A percentile compares a stretch with the other conserved stretches of the same genome.
Conservation (phyloP, 1,140 invertebrate genomes). For the Drosophila rhopaloa region DNA sequence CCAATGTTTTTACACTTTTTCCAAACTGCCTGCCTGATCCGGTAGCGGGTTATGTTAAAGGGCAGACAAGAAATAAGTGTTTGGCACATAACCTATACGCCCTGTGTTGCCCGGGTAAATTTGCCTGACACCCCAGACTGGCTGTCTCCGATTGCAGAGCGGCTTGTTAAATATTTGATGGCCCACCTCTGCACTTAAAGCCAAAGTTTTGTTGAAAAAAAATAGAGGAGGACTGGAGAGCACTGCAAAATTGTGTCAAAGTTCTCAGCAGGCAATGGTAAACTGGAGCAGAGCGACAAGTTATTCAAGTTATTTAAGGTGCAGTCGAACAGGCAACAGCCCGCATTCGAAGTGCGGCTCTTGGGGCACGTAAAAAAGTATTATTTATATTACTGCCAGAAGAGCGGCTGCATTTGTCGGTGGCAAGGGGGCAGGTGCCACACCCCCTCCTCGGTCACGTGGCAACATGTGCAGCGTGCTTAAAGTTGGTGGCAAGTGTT, state of each 20-base stretch:
- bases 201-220: constrained; percentile 26
- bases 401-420: constrained; percentile 45
- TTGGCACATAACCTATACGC: constrained; percentile 21
- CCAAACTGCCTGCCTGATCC: not conserved
- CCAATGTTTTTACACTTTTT: constrained; percentile 3
- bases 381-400: constrained; percentile 61
- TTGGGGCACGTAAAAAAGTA: constrained; percentile 53
- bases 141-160: constrained; percentile 34
- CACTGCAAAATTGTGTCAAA: constrained; percentile 41
- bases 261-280: constrained; percentile 38
- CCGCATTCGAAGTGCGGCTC: constrained; percentile 19
- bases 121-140: constrained; percentile 8
- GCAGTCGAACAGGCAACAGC: constrained; percentile 31
- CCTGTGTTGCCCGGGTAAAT: constrained; percentile 11
- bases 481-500: constrained; percentile 48
- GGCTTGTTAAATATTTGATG: constrained; percentile 45
- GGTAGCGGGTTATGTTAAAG: not conserved
- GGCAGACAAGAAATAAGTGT: constrained; percentile 18
- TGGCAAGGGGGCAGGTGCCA: not conserved
- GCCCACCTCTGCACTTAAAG: constrained; percentile 33
- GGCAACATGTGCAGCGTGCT: constrained; percentile 56
- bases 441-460: constrained; percentile 41
- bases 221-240: not conserved
- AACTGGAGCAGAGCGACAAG: constrained; percentile 61
- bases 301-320: constrained; percentile 69